Evolutionary conservation across 2,113 vertebrate species (phyloP), one percentile per base, ranked within the genome.

Genomic region (Pampusana beccarii): DNA sequence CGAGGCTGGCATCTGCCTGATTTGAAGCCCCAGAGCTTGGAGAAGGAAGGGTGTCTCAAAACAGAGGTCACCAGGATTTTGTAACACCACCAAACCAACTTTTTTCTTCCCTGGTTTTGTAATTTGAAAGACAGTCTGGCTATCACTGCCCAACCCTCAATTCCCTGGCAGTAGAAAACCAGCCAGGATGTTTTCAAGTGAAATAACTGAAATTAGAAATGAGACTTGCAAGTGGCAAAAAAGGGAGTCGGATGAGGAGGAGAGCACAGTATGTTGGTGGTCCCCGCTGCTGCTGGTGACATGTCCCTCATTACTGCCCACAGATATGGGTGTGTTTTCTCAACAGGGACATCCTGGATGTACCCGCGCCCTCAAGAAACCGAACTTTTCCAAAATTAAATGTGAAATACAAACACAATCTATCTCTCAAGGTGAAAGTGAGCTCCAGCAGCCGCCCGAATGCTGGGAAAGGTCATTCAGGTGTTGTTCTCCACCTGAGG

Each of bases 201-300:
- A 86, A 74, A 65, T 38, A 56, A 2, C 62, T 61, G 29, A 72
- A 74, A 71, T 61, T 42, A 67, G 23, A 74, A 90, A 58, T 88
- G 5, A 57, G 40, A 25, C n/a, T 71, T 65, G 28, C 7, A 61
- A 77, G 25, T 44, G 64, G 9, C 3, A 3, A 28, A 17, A 57
- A 54, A 25, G 28, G 46, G 40, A 72, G 10, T 65, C 0, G 1
- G 24, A 46, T 65, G 4, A 61, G 25, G 46, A 70, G 33, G 58
- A 54, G 26, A 65, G 19, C 44, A 12, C 1, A 0, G n/a, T 58
- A 15, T 0, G 0, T 20, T 56, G 10, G 6, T 42, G 51, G 44
- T 79, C 31, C 24, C 51, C 3, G 7, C 24, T 51, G 33, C 36
- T 58, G 42, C 20, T 13, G 5, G 31, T 58, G 65, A 36, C 1